phyloP scores from a whole-genome alignment of 2,797 vertebrate species.

The Darevskia mixta region DNA sequence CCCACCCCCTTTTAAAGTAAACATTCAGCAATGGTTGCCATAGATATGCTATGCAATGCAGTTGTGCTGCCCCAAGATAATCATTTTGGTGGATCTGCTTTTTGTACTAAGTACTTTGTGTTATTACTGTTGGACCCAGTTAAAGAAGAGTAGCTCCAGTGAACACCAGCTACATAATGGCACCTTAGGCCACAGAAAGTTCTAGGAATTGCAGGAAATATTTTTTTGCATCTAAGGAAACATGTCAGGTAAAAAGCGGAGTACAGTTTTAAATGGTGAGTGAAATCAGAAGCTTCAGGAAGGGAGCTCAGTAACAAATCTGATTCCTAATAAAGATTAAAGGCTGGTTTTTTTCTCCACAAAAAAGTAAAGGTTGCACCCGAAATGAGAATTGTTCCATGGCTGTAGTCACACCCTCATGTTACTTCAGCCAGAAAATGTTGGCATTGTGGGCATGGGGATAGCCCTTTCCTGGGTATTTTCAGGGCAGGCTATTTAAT shows the following conservation, averaged over 20 bases:
- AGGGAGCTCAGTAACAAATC: background rate
- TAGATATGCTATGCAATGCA: rapidly evolving
- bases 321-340: background rate
- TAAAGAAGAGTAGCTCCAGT: background rate
- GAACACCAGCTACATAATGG: rapidly evolving
- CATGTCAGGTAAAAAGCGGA: no score
- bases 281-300: background rate
- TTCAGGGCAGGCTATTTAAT: no score
- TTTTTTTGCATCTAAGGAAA: no score
- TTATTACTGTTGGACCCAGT: rapidly evolving
- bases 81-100: background rate
- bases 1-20: background rate
- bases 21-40: rapidly evolving
- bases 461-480: no score
- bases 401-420: no score
- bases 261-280: background rate
- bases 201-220: no score
- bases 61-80: background rate
- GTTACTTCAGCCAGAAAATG: no score
- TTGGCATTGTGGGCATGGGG: no score
- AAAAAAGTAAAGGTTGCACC: background rate
- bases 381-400: background rate
- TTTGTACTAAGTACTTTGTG: background rate
- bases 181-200: rapidly evolving
- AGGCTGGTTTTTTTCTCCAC: no score